These are phyloP conservation scores for Zoanthus solanderi DNA, from an alignment of 92 coral and sea anemone species.

Conservation along the genomic window DNA sequence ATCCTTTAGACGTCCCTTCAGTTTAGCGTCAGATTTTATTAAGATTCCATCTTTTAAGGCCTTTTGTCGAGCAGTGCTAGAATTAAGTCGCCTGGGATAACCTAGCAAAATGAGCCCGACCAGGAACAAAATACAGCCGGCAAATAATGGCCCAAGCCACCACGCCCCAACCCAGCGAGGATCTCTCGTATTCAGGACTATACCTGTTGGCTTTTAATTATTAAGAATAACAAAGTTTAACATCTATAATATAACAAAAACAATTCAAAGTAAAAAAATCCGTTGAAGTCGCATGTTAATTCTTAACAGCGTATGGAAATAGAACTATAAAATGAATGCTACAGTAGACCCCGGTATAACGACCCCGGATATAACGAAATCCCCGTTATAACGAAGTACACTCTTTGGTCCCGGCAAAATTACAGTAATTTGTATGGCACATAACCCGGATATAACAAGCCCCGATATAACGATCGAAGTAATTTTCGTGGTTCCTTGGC, in stretches of 20 bases:
- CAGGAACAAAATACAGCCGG: constrained; percentile 9
- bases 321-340: too few relatives aligned
- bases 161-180: constrained; percentile 32
- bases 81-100: not conserved
- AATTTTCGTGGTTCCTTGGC: too few relatives aligned
- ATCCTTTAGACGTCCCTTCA: constrained; percentile 8
- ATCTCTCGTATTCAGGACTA: not conserved
- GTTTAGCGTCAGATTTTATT: not conserved
- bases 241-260: not conserved
- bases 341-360: too few relatives aligned
- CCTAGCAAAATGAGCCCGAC: not conserved
- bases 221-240: not conserved
- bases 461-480: too few relatives aligned
- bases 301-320: too few relatives aligned
- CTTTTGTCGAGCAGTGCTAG: not conserved
- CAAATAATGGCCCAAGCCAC: constrained; percentile 16
- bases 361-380: too few relatives aligned
- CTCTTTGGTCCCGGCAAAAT: too few relatives aligned
- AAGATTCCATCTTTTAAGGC: not conserved
- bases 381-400: too few relatives aligned
- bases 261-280: too few relatives aligned
- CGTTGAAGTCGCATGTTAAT: too few relatives aligned
- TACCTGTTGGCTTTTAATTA: not conserved
- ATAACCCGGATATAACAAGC: too few relatives aligned
- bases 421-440: too few relatives aligned